Conservation (phyloP, 2,113 vertebrate genomes). For the Naja naja region DNA sequence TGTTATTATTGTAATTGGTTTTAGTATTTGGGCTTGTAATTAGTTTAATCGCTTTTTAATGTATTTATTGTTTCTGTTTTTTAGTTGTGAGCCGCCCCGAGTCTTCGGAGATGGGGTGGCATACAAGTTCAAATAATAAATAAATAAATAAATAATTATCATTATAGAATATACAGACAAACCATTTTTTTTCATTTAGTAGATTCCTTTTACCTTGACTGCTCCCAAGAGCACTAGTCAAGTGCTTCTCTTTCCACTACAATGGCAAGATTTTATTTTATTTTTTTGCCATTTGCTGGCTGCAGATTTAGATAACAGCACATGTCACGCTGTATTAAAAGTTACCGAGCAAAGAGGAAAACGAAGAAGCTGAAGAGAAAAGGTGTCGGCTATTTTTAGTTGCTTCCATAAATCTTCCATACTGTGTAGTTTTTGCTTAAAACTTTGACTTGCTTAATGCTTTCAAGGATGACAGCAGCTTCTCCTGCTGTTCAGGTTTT, state of each 20-base stretch:
- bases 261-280: background rate
- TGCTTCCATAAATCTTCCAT: background rate
- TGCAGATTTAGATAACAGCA: background rate
- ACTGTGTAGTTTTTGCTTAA: background rate
- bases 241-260: background rate
- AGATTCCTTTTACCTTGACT: background rate
- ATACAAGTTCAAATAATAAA: no score
- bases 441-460: background rate
- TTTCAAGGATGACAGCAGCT: background rate
- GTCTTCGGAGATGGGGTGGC: no score
- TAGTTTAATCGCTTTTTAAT: no score
- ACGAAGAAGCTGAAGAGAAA: background rate
- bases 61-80: no score
- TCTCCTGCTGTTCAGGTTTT: background rate
- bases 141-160: no score
- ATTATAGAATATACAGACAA: background rate
- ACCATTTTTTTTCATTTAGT: background rate
- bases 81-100: no score
- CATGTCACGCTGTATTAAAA: background rate
- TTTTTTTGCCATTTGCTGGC: background rate
- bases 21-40: no score
- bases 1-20: no score
- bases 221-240: background rate
- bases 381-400: background rate
- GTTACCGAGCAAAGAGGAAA: background rate